Evolutionary conservation across 2,888 invertebrate species (phyloP).

Genomic region (Pyrocoelia pectoralis): DNA sequence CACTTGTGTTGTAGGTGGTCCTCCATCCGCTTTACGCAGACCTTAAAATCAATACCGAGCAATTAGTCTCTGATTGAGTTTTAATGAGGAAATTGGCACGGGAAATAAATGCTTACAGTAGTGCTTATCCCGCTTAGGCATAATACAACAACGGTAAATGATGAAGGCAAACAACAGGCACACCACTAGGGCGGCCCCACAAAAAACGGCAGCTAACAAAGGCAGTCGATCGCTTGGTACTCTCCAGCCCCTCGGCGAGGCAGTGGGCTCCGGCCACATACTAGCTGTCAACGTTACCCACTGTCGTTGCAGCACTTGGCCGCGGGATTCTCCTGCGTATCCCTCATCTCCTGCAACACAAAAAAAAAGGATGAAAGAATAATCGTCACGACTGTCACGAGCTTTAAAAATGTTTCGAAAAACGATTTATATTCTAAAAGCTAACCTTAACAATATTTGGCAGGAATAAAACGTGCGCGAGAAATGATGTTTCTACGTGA

Average conservation of each 20-base stretch:
- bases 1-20: slow-evolving; percentile 49
- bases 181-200: slow-evolving; percentile 69
- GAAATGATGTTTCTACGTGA: no score
- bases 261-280: slow-evolving; percentile 61
- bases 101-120: slow-evolving; percentile 64
- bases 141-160: slow-evolving; percentile 74
- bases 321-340: slow-evolving; percentile 45
- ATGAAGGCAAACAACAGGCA: slow-evolving; percentile 70
- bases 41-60: slow-evolving; percentile 51
- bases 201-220: slow-evolving; percentile 61
- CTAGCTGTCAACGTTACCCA: slow-evolving; percentile 64
- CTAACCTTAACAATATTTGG: slow-evolving; percentile 16
- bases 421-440: slow-evolving; percentile 1
- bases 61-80: no score
- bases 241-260: slow-evolving; percentile 56
- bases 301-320: slow-evolving; percentile 60
- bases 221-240: slow-evolving; percentile 61
- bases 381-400: neutral
- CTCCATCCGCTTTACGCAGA: slow-evolving; percentile 55
- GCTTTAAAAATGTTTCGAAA: no score
- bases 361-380: slow-evolving; percentile 3
- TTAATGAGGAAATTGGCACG: no score
- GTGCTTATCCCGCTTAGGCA: slow-evolving; percentile 74
- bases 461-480: neutral
- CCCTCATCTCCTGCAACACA: slow-evolving; percentile 55